Evolutionary conservation across 2,797 vertebrate species (phyloP).

Genomic region (Stomatorhinus walkeri): DNA sequence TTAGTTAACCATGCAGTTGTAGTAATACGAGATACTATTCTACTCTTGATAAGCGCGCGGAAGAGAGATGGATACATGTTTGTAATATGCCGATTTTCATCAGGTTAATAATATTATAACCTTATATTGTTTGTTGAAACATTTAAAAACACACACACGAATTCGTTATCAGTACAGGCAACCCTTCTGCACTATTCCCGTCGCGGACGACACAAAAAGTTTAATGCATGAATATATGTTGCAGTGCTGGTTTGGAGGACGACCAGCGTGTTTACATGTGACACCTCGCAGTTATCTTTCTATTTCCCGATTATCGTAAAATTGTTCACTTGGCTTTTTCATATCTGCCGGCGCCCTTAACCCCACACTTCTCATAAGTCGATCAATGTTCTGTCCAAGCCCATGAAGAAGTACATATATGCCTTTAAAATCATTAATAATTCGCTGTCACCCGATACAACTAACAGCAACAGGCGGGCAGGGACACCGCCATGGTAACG

Average conservation of each 20-base stretch:
- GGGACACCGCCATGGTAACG: constrained; percentile 42
- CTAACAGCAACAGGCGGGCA: constrained; percentile 25
- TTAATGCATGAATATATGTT: background rate
- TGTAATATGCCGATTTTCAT: background rate
- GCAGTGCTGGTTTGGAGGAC: background rate
- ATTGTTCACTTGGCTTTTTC: background rate
- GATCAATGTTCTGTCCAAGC: background rate
- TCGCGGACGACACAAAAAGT: background rate
- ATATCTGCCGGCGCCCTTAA: background rate
- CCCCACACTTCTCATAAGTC: background rate
- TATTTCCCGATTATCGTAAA: background rate
- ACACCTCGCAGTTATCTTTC: background rate
- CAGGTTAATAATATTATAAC: background rate
- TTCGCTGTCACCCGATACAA: constrained; percentile 37
- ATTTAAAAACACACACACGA: background rate
- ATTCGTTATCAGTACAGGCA: background rate
- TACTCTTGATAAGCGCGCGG: background rate
- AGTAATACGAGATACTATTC: background rate
- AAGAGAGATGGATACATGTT: background rate
- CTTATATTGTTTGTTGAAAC: background rate
- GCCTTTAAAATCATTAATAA: constrained; percentile 33
- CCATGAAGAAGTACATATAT: background rate
- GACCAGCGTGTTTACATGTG: background rate
- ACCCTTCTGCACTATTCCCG: background rate
- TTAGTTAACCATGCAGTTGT: background rate